These are phyloP conservation scores for Mormyrus iriodes DNA, from an alignment of 2,113 vertebrate species.

Conservation along the genomic window DNA sequence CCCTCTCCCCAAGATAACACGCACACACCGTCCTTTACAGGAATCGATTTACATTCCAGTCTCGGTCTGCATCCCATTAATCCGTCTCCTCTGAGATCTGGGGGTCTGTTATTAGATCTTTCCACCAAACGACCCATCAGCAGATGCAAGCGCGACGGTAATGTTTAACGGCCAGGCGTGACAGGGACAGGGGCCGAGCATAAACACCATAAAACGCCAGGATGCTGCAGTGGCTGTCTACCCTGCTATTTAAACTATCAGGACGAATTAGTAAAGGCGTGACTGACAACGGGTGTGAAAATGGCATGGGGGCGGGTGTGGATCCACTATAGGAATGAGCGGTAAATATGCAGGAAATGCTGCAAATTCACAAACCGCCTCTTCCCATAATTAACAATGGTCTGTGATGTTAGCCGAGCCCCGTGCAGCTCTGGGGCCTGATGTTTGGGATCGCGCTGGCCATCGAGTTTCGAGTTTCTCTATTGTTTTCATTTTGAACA, in stretches of 20 bases:
- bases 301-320: too few relatives aligned
- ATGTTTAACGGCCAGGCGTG: background rate
- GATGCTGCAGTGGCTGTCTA: background rate
- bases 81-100: background rate
- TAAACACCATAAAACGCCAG: background rate
- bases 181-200: background rate
- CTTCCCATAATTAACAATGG: background rate
- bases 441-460: too few relatives aligned
- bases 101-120: background rate
- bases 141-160: background rate
- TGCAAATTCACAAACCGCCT: constrained; percentile 16
- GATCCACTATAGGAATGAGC: background rate
- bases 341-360: background rate
- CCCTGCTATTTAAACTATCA: background rate
- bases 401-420: background rate
- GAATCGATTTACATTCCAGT: background rate
- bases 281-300: background rate
- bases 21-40: background rate
- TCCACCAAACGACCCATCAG: background rate
- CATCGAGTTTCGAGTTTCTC: background rate
- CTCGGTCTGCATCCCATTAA: background rate
- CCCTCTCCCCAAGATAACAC: background rate
- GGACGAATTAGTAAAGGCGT: background rate
- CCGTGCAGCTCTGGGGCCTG: background rate
- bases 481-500: background rate